These are phyloP conservation scores for Zaprionus ghesquierei DNA, from an alignment of 1,140 invertebrate species.

Conservation along the genomic window DNA sequence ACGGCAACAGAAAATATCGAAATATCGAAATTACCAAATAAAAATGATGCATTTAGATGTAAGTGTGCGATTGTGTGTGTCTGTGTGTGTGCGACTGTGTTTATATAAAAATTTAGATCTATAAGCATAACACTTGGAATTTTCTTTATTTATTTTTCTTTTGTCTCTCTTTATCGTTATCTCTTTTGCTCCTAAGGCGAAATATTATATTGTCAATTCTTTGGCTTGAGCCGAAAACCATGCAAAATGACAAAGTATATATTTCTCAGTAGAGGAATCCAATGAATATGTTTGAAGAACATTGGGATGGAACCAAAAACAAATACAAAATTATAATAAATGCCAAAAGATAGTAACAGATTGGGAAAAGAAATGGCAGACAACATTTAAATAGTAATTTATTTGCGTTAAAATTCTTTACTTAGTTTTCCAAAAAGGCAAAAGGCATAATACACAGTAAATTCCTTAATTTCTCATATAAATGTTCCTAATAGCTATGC, in stretches of 20 bases:
- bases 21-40: conserved; percentile 48
- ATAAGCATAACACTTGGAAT: conserved; percentile 81
- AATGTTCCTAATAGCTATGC: conserved; percentile 40
- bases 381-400: conserved; percentile 32
- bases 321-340: neutral
- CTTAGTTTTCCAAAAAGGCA: conserved; percentile 53
- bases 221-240: conserved; percentile 82
- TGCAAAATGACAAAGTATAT: conserved; percentile 82
- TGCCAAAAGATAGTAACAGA: neutral
- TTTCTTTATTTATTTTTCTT: too few species aligned
- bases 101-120: conserved; percentile 80
- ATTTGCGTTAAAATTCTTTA: conserved; percentile 31
- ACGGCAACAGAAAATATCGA: conserved; percentile 67
- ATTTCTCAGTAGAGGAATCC: conserved; percentile 62
- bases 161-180: conserved; percentile 71
- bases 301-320: neutral
- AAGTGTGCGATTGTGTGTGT: conserved; percentile 7
- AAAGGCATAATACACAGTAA: conserved; percentile 71
- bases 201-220: conserved; percentile 82
- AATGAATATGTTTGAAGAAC: neutral
- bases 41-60: conserved; percentile 38
- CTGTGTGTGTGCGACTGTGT: neutral
- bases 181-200: conserved; percentile 79
- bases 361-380: conserved; percentile 3
- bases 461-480: conserved; percentile 48